These are phyloP conservation scores for Rhamnusium bicolor DNA, from an alignment of 2,888 invertebrate species.

Conservation along the genomic window DNA sequence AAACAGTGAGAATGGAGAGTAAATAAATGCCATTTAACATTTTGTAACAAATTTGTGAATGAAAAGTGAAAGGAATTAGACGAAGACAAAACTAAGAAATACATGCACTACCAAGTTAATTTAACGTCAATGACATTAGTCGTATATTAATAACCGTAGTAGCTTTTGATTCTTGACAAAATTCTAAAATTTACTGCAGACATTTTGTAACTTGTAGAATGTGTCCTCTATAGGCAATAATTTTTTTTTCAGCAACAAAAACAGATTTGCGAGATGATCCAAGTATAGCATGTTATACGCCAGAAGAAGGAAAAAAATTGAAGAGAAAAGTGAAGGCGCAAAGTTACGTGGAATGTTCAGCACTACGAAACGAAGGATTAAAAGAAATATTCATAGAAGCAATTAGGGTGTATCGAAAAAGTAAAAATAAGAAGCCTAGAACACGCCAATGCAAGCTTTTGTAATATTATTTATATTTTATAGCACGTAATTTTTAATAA, in stretches of 20 bases:
- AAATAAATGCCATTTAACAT: no score
- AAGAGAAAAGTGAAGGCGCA: constrained; percentile 73
- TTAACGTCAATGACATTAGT: no score
- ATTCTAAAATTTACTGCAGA: no score
- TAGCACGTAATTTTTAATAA: background rate
- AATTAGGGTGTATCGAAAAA: constrained; percentile 60
- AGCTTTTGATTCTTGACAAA: no score
- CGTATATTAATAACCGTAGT: no score
- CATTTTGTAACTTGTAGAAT: no score
- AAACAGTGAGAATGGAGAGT: no score
- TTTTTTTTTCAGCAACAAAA: constrained; percentile 83
- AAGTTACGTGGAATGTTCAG: constrained; percentile 68
- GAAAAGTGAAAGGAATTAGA: no score
- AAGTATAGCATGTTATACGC: constrained; percentile 76
- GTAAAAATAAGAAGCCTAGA: constrained; percentile 55
- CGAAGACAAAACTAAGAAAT: no score
- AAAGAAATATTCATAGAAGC: constrained; percentile 67
- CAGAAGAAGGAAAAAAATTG: constrained; percentile 85
- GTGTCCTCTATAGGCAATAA: no score
- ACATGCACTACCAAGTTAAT: no score
- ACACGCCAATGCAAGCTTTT: constrained; percentile 49
- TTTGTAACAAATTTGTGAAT: no score
- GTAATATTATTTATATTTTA: constrained; percentile 25
- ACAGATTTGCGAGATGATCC: constrained; percentile 79
- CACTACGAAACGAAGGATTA: constrained; percentile 64